Conservation (phyloP, 2,797 vertebrate genomes). For the Macroramphosus scolopax region DNA sequence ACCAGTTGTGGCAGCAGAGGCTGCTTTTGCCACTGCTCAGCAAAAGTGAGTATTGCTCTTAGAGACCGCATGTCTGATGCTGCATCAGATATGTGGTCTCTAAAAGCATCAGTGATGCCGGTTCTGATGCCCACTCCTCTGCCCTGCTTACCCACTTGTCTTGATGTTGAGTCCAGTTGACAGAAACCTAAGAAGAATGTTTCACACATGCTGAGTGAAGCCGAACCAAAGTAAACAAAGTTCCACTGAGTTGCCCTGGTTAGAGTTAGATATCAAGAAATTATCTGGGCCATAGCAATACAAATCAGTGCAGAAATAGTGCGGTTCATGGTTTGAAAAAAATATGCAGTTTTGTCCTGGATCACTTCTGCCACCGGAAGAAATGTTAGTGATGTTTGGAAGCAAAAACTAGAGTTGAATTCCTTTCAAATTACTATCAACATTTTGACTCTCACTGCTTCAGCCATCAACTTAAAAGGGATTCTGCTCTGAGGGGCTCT, state of each 20-base stretch:
- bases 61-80: no score
- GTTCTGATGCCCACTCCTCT: slow-evolving; percentile 47
- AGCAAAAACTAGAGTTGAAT: slow-evolving; percentile 11
- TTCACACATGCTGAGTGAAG: slow-evolving; percentile 68
- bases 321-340: slow-evolving; percentile 48
- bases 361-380: slow-evolving; percentile 17
- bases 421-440: slow-evolving; percentile 33
- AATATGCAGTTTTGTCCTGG: slow-evolving; percentile 25
- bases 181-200: slow-evolving; percentile 54
- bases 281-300: slow-evolving; percentile 54
- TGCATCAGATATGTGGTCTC: no score
- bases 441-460: slow-evolving; percentile 39
- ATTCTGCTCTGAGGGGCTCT: slow-evolving; percentile 52
- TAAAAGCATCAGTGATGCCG: no score
- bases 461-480: slow-evolving; percentile 50
- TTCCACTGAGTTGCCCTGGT: slow-evolving; percentile 54
- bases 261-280: slow-evolving; percentile 58
- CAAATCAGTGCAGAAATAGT: slow-evolving; percentile 54
- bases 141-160: slow-evolving; percentile 57
- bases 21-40: neutral
- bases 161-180: slow-evolving; percentile 63
- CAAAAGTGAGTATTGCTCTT: no score
- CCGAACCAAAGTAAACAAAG: slow-evolving; percentile 54
- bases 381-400: slow-evolving; percentile 37
- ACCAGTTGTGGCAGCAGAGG: no score